A percentile compares a stretch with the other conserved stretches of the same genome.
These are phyloP conservation scores for Orgyia antiqua DNA, from an alignment of 2,888 invertebrate genomes.

Conservation along the genomic window DNA sequence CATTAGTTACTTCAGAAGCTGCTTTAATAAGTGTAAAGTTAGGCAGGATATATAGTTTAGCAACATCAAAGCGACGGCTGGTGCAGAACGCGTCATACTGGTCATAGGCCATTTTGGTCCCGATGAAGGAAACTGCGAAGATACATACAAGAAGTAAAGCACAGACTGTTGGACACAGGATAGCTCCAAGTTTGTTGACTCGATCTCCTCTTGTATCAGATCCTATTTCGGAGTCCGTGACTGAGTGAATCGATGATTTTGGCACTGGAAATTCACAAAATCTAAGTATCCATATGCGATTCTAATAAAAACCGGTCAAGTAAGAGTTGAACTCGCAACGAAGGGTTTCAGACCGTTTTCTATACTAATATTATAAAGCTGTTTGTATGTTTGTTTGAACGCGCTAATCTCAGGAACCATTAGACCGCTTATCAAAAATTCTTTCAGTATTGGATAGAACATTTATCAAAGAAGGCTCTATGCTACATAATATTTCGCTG, in stretches of 20 bases:
- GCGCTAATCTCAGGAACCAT: too few relatives aligned
- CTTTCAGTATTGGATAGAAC: too few relatives aligned
- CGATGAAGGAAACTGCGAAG: conserved; percentile 49
- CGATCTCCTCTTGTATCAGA: conserved; percentile 32
- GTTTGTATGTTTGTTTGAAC: too few relatives aligned
- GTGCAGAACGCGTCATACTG: conserved; percentile 50
- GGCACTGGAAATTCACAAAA: too few relatives aligned
- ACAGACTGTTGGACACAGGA: conserved; percentile 56
- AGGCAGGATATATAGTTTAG: conserved; percentile 46
- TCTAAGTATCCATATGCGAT: too few relatives aligned
- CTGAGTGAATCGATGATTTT: conserved; percentile 32
- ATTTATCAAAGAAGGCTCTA: too few relatives aligned
- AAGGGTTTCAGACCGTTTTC: too few relatives aligned
- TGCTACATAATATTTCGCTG: too few relatives aligned
- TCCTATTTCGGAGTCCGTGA: conserved; percentile 50
- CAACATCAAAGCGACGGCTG: conserved; percentile 38
- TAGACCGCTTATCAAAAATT: too few relatives aligned
- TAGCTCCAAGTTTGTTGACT: conserved; percentile 45
- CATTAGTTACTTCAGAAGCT: conserved; percentile 2
- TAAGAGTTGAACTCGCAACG: too few relatives aligned
- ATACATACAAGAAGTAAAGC: conserved; percentile 49
- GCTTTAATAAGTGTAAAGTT: conserved; percentile 35
- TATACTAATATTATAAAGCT: too few relatives aligned
- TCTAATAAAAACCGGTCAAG: too few relatives aligned
- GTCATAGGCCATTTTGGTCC: conserved; percentile 50